phyloP scores from a whole-genome alignment of 1,140 invertebrate species.

The Habropoda laboriosa region DNA sequence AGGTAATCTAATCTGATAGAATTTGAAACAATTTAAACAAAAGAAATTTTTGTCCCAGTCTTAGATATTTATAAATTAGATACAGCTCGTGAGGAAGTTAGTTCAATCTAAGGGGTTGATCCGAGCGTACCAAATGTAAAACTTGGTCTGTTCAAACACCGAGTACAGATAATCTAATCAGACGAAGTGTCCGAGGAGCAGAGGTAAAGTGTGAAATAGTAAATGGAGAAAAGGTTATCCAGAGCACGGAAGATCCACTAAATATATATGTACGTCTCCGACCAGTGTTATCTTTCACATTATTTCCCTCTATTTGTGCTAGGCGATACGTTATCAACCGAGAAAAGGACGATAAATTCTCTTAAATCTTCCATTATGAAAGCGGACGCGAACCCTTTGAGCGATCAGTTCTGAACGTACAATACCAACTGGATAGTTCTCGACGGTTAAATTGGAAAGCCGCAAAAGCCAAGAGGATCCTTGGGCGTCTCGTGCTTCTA shows the following conservation, averaged over 20 bases:
- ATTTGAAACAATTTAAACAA: no score
- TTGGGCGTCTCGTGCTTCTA: not conserved
- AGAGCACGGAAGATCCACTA: not conserved
- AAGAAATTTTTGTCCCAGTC: no score
- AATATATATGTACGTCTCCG: not conserved
- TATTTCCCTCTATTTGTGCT: not conserved
- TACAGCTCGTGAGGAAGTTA: no score
- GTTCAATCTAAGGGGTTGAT: no score
- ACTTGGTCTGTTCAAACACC: no score
- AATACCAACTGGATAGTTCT: conserved; percentile 6
- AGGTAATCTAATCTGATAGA: not conserved
- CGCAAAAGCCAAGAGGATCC: conserved; percentile 6
- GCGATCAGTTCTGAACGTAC: not conserved
- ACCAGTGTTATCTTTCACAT: not conserved
- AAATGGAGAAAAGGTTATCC: conserved; percentile 7
- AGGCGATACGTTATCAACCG: not conserved
- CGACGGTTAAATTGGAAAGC: conserved; percentile 21
- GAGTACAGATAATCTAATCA: no score
- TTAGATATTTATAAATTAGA: no score
- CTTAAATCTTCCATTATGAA: conserved; percentile 7
- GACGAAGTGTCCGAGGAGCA: no score
- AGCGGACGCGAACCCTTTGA: not conserved
- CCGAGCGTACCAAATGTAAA: no score
- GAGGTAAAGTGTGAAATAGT: not conserved
- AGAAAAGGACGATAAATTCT: conserved; percentile 11